phyloP scores from a whole-genome alignment of 2,113 vertebrate species.

The Psettodes erumei region DNA sequence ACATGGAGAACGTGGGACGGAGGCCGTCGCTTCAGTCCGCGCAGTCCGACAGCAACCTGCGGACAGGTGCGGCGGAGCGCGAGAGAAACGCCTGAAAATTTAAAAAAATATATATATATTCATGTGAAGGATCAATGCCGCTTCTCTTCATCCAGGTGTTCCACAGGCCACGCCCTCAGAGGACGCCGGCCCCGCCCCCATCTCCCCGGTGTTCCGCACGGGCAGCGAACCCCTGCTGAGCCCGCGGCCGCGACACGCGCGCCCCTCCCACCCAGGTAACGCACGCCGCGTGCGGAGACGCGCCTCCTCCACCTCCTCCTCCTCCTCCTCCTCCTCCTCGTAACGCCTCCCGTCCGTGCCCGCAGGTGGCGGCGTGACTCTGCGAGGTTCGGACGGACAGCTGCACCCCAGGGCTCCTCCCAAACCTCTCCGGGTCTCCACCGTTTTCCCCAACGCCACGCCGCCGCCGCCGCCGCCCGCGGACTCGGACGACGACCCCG shows the following conservation, averaged over 20 bases:
- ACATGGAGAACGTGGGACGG: slow-evolving; percentile 82
- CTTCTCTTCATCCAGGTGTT: slow-evolving; percentile 57
- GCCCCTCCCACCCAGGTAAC: slow-evolving; percentile 54
- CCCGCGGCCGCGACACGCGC: slow-evolving; percentile 67
- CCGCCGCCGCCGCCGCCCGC: slow-evolving; percentile 50
- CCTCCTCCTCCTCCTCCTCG: background rate
- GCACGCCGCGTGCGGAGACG: background rate
- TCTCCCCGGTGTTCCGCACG: slow-evolving; percentile 84
- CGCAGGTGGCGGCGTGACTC: slow-evolving; percentile 67
- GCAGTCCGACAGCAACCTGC: slow-evolving; percentile 82
- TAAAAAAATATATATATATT: no score
- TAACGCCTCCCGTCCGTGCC: background rate
- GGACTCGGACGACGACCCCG: slow-evolving; percentile 60
- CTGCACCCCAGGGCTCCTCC: slow-evolving; percentile 86
- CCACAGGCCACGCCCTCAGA: slow-evolving; percentile 58
- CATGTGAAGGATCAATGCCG: no score
- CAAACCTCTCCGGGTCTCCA: slow-evolving; percentile 85
- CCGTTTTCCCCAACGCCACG: slow-evolving; percentile 70
- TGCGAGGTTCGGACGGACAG: slow-evolving; percentile 88
- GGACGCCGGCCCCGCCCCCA: slow-evolving; percentile 54
- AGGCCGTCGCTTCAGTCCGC: slow-evolving; percentile 84
- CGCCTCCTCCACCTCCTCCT: no score
- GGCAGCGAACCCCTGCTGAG: slow-evolving; percentile 86
- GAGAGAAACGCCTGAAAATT: no score
- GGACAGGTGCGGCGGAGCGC: slow-evolving; percentile 85